Base-by-base conservation (phyloP, 2,113 vertebrate genomes). In the Notarius quadriscutis region DNA sequence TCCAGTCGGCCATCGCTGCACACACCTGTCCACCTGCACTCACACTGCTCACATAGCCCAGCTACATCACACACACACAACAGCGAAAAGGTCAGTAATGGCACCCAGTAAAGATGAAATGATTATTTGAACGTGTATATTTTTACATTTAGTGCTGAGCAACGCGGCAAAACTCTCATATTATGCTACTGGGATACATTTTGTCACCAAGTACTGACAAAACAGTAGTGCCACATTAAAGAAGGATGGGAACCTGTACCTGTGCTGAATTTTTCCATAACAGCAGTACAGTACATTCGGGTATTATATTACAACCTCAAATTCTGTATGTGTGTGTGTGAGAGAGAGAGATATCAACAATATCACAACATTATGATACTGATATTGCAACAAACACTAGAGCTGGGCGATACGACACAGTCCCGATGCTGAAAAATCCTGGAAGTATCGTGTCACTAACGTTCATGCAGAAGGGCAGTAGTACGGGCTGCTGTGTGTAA, bases 1-100 rank as follows among this genome's bases (percentile, higher is more conserved):
- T 99, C 89, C 93, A 95, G 93, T 99, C 98, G 2, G 96, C 95
- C 82, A 99, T 93, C 12, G 95, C 95, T 72, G 97, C 92, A 87
- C 96, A 99, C 69, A 90, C 93, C 85, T 91, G 93, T 69, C 96
- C 97, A 67, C 98, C 98, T 41, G 97, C 96, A 71, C 93, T 94
- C 91, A 99, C 94, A 51, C 94, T 96, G 94, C 96, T 98, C 90
- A 99, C 95, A 67, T 99, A 98, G 53, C 98, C 97, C 86, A 99
- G 91, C 98, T 99, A 86, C 41, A 84, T 79, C 57, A 71, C 84
- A 88, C 22, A 90, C 8, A 50, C 41, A 75, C 15, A 50, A 15
- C 72, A 25, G 18, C 25, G 48, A 87, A 34, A 83, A 74, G 30
- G 27, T 60, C 62, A 77, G 34, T n/a, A 20, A 60, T 9, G 1